Conservation (phyloP, 37 sponge, comb jelly and placozoan species). For the Mnemiopsis leidyi region DNA sequence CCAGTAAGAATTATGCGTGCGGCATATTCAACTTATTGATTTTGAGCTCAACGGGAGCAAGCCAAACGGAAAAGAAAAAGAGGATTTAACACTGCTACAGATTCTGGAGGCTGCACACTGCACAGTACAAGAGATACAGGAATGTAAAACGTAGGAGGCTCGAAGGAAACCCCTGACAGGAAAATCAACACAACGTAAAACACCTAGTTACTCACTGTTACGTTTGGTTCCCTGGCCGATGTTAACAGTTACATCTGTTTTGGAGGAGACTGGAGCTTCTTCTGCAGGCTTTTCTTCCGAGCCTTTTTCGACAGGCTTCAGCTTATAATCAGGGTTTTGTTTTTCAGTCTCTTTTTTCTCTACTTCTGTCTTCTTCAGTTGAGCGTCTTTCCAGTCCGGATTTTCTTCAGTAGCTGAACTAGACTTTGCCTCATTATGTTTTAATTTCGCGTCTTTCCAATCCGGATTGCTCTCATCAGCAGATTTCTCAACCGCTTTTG, state of each 20-base stretch:
- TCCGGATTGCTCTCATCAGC: not conserved
- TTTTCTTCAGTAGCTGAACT: not conserved
- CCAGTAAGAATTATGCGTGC: not conserved
- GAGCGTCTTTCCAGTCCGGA: conserved; percentile 1
- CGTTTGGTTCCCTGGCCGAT: not conserved
- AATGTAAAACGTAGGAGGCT: not conserved
- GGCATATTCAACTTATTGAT: not conserved
- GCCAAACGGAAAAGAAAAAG: not conserved
- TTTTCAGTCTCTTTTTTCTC: not conserved
- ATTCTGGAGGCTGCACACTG: not conserved
- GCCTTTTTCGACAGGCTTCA: not conserved
- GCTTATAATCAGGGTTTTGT: not conserved
- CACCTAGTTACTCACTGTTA: not conserved
- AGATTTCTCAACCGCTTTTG: not conserved
- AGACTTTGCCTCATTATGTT: not conserved
- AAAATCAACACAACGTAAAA: not conserved
- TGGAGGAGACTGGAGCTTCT: not conserved
- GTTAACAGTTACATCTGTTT: not conserved
- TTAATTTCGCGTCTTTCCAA: not conserved
- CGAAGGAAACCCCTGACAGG: not conserved
- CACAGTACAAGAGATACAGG: not conserved
- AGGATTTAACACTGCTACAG: no score
- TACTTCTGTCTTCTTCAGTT: not conserved
- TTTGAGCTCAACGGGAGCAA: not conserved
- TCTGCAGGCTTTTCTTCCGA: not conserved